Evolutionary conservation across 1,140 invertebrate species (phyloP).

Genomic region (Hypsibius dujardini): DNA sequence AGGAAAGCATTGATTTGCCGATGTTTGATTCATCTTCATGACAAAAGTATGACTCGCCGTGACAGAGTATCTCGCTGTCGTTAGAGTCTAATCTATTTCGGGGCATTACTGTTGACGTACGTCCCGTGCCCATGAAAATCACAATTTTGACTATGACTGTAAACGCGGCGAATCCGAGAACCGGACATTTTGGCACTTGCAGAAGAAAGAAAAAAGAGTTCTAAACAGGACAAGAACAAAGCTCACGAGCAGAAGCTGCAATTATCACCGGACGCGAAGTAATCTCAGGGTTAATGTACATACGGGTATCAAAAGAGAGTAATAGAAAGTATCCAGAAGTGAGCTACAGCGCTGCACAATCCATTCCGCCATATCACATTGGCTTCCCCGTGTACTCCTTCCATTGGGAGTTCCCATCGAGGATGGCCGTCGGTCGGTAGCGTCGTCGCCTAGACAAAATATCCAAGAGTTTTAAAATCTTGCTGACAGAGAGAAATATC

Average conservation of each 20-base stretch:
- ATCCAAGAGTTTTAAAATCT: background rate
- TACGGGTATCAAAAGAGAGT: background rate
- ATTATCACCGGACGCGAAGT: background rate
- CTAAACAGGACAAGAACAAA: no score
- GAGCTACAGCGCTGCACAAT: background rate
- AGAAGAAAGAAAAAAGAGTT: no score
- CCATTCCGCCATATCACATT: slow-evolving; percentile 1
- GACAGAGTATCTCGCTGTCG: no score
- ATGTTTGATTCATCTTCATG: no score
- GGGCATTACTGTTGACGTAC: no score
- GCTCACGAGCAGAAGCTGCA: background rate
- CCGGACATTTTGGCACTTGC: no score
- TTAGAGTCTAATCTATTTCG: no score
- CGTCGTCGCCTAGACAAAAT: slow-evolving; percentile 3
- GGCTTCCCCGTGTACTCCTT: slow-evolving; percentile 13
- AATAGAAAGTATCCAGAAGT: background rate
- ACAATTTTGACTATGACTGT: no score
- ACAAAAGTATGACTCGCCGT: no score
- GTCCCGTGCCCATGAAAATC: no score
- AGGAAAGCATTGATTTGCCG: no score
- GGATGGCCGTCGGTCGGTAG: slow-evolving; percentile 3
- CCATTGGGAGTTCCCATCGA: slow-evolving; percentile 7
- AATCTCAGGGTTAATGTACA: background rate
- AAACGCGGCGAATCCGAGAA: no score
- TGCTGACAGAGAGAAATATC: background rate